phyloP scores from a whole-genome alignment of 2,888 invertebrate genomes.

The Diadegma fenestrale region DNA sequence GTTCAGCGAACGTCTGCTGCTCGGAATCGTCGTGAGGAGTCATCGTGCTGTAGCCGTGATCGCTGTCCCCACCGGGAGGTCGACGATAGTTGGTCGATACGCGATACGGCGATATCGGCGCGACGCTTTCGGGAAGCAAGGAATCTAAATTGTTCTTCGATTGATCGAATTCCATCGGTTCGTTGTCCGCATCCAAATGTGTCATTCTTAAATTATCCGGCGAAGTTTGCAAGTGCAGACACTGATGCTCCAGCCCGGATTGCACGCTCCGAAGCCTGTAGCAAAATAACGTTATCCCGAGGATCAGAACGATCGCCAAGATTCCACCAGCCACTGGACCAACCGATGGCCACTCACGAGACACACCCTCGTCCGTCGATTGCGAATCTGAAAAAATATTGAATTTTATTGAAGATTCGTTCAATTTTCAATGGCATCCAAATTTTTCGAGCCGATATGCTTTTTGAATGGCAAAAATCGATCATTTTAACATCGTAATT shows the following conservation, averaged over 20 bases:
- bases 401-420: too few species aligned
- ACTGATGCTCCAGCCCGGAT: slow-evolving; percentile 86
- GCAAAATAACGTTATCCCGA: slow-evolving; percentile 94
- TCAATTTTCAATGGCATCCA: too few species aligned
- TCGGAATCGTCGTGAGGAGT: slow-evolving; percentile 96
- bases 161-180: slow-evolving; percentile 81
- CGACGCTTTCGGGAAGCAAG: slow-evolving; percentile 88
- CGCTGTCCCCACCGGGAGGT: slow-evolving; percentile 92
- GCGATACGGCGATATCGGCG: slow-evolving; percentile 94
- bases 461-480: too few species aligned
- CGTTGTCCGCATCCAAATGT: slow-evolving; percentile 90
- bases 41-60: slow-evolving; percentile 98
- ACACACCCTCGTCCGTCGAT: slow-evolving; percentile 79
- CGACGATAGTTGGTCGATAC: slow-evolving; percentile 93
- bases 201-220: slow-evolving; percentile 90
- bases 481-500: too few species aligned
- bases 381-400: slow-evolving; percentile 81
- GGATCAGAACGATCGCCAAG: slow-evolving; percentile 91
- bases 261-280: slow-evolving; percentile 88
- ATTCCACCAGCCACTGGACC: slow-evolving; percentile 95
- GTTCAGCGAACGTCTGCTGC: slow-evolving; percentile 90
- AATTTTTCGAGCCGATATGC: too few species aligned
- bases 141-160: slow-evolving; percentile 87
- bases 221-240: slow-evolving; percentile 83
- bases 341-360: slow-evolving; percentile 88